A percentile compares a stretch with the other conserved stretches of the same genome.
Conservation (phyloP, 2,797 vertebrate species). For the Ctenopoma kingsleyae region DNA sequence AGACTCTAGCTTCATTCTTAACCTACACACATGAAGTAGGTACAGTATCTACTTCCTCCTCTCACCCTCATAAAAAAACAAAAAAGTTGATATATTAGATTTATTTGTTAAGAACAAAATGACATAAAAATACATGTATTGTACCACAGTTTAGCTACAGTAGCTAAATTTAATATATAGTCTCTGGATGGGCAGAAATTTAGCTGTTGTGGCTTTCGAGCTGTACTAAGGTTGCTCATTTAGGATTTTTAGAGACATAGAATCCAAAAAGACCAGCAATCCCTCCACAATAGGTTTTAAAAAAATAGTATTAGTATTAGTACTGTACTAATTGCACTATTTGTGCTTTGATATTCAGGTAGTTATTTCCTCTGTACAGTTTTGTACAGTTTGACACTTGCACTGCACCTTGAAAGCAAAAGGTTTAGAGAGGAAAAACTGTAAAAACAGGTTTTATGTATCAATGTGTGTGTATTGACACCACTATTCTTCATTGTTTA, state of each 20-base stretch:
- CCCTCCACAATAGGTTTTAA: too few species aligned
- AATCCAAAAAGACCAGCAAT: too few species aligned
- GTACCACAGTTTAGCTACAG: background rate
- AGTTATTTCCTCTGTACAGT: too few species aligned
- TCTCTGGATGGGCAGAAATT: too few species aligned
- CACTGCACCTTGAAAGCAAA: background rate
- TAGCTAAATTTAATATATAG: background rate
- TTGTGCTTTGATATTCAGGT: too few species aligned
- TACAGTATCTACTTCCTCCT: background rate
- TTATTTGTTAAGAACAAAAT: background rate
- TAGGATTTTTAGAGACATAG: too few species aligned
- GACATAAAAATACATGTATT: background rate
- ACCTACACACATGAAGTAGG: background rate
- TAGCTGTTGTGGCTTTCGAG: too few species aligned
- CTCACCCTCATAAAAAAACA: too few species aligned
- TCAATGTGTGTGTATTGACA: background rate
- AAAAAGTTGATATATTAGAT: too few species aligned
- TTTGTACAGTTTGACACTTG: background rate
- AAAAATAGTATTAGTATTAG: too few species aligned
- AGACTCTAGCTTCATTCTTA: background rate
- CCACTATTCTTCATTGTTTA: background rate
- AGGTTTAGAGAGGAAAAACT: background rate
- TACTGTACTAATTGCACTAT: too few species aligned
- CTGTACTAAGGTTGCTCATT: too few species aligned
- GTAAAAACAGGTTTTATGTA: background rate